phyloP scores from a whole-genome alignment of 2,797 vertebrate genomes.

The Sylvilagus floridanus region DNA sequence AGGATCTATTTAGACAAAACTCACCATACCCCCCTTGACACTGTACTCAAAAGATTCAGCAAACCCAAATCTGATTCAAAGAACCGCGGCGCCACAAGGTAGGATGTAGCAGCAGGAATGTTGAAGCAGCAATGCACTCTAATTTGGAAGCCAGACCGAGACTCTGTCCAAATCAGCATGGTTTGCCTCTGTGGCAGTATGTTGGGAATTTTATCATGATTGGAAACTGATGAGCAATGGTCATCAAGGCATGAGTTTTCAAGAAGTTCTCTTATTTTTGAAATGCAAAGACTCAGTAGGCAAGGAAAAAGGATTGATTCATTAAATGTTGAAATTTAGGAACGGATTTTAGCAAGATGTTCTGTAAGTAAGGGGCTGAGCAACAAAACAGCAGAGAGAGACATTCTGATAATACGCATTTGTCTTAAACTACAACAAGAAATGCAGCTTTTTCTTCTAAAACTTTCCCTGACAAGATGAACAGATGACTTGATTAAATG shows the following conservation, averaged over 20 bases:
- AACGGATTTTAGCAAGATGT: not conserved
- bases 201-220: not conserved
- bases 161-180: not conserved
- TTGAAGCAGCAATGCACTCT: not conserved
- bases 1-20: not conserved
- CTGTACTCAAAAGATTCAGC: not conserved
- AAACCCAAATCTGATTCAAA: not conserved
- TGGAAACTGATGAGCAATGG: not conserved
- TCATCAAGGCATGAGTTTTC: not conserved
- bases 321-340: not conserved
- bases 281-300: not conserved
- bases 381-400: not conserved
- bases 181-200: not conserved
- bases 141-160: not conserved
- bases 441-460: not conserved
- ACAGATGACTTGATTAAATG: not conserved
- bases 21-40: accelerated
- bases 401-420: not conserved
- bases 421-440: not conserved
- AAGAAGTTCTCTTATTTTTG: not conserved
- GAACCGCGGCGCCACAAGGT: not conserved
- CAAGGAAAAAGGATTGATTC: not conserved
- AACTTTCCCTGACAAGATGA: not conserved
- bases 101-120: no score
- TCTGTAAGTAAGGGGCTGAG: not conserved